Conservation (phyloP, 2,888 invertebrate genomes). For the Pasiphila rectangulata region DNA sequence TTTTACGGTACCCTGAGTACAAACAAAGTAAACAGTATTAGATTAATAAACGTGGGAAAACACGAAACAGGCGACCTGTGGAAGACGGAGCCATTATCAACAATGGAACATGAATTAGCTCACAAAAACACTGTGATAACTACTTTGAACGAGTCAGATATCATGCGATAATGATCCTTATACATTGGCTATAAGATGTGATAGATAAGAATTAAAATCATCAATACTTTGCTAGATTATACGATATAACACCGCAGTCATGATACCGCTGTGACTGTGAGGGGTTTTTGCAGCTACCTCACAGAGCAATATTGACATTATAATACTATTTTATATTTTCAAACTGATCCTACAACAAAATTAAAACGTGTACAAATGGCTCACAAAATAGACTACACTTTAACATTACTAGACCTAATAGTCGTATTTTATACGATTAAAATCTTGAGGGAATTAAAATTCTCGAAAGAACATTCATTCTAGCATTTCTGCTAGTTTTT, state of each 20-base stretch:
- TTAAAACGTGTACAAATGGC: background rate
- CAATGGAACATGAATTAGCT: conserved; percentile 44
- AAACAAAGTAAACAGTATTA: conserved; percentile 15
- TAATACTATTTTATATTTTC: background rate
- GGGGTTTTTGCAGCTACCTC: background rate
- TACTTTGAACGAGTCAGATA: too few species aligned
- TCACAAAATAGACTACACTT: too few species aligned
- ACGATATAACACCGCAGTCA: conserved; percentile 18
- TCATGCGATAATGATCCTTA: conserved; percentile 12
- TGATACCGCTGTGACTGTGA: conserved; percentile 13
- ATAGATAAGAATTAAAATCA: background rate
- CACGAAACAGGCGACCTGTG: conserved; percentile 32
- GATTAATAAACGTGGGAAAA: conserved; percentile 41
- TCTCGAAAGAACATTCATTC: background rate
- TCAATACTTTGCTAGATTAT: conserved; percentile 4
- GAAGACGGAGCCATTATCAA: conserved; percentile 42
- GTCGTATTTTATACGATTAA: background rate
- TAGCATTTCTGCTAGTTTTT: conserved; percentile 20
- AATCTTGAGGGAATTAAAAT: background rate
- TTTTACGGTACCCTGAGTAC: background rate
- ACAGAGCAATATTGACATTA: background rate
- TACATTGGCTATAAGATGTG: background rate
- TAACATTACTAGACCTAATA: background rate
- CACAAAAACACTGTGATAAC: conserved; percentile 26
- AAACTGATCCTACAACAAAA: background rate